Percentiles rank a stretch among this genome's conserved stretches.
phyloP scores from a whole-genome alignment of 2,888 invertebrate species.

The Syrista parreyssii region DNA sequence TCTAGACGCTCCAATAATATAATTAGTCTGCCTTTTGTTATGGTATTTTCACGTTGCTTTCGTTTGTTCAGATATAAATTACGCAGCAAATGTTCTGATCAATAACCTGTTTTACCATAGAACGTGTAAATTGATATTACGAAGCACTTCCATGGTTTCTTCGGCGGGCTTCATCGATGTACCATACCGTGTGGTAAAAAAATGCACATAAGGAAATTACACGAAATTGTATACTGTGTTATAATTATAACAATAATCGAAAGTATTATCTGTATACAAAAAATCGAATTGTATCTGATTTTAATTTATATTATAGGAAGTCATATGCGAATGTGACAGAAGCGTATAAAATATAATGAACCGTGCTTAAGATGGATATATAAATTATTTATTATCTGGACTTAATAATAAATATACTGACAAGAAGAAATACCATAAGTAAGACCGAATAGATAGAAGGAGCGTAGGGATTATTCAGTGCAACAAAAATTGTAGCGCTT shows the following conservation, averaged over 20 bases:
- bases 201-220: not conserved
- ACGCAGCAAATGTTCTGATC: not conserved
- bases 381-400: not conserved
- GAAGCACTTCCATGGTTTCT: not conserved
- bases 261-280: not conserved
- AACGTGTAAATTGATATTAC: not conserved
- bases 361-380: not conserved
- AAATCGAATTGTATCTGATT: not conserved
- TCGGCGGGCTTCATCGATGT: not conserved
- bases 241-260: not conserved
- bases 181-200: not conserved
- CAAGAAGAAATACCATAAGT: not conserved
- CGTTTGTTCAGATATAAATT: not conserved
- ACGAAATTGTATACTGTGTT: not conserved
- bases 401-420: not conserved
- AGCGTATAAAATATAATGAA: not conserved
- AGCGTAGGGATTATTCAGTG: conserved; percentile 35
- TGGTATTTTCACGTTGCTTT: not conserved
- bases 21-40: not conserved
- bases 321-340: not conserved
- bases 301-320: not conserved
- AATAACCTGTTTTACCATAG: not conserved
- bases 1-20: not conserved
- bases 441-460: not conserved
- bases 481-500: conserved; percentile 58